phyloP scores from a whole-genome alignment of 2,888 invertebrate species.

The Crepidodera aurea region DNA sequence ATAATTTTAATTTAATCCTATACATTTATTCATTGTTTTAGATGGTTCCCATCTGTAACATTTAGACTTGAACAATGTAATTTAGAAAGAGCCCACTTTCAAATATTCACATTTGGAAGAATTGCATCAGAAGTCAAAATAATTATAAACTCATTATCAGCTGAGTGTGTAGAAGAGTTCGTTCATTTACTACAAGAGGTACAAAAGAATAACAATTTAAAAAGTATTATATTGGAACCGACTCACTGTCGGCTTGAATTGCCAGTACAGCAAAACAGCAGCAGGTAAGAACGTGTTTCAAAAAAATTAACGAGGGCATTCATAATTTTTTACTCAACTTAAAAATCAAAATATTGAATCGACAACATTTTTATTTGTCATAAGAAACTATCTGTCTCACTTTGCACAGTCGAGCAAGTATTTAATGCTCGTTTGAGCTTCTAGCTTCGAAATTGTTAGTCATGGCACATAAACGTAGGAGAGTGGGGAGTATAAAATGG shows the following conservation, averaged over 20 bases:
- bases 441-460: too few species aligned
- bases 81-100: constrained; percentile 55
- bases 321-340: too few species aligned
- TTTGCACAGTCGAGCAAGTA: too few species aligned
- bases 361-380: too few species aligned
- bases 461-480: too few species aligned
- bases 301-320: too few species aligned
- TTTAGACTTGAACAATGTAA: constrained; percentile 55
- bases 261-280: constrained; percentile 18
- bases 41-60: constrained; percentile 58
- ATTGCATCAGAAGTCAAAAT: constrained; percentile 56
- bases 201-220: constrained; percentile 57
- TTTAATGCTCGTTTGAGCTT: too few species aligned
- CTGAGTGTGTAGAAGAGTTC: constrained; percentile 57
- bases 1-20: too few species aligned
- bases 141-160: constrained; percentile 55
- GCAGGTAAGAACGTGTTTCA: constrained; percentile 30
- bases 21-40: too few species aligned
- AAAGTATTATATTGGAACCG: constrained; percentile 58
- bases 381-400: too few species aligned
- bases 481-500: too few species aligned
- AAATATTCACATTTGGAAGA: constrained; percentile 53
- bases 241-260: constrained; percentile 58
- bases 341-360: too few species aligned
- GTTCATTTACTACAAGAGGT: constrained; percentile 55